A percentile compares a stretch with the other conserved stretches of the same genome.
phyloP scores from a whole-genome alignment of 2,888 invertebrate species.

The Tetragonula carbonaria region DNA sequence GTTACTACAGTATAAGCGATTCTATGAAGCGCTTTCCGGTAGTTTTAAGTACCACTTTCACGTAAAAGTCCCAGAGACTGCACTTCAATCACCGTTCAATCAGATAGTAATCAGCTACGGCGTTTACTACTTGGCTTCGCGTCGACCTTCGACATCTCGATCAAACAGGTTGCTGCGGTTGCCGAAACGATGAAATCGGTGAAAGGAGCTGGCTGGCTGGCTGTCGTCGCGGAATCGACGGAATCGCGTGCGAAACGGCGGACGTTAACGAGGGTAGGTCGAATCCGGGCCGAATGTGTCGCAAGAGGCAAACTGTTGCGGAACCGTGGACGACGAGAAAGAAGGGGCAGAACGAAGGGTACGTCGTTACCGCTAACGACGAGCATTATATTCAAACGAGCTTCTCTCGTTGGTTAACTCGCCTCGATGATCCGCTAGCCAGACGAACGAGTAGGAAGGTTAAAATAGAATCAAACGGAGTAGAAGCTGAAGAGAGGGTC shows the following conservation, averaged over 20 bases:
- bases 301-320: conserved; percentile 69
- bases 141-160: conserved; percentile 29
- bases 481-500: conserved; percentile 11
- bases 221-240: conserved; percentile 31
- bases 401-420: conserved; percentile 52
- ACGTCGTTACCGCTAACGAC: conserved; percentile 59
- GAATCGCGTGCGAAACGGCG: conserved; percentile 49
- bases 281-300: conserved; percentile 54
- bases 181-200: conserved; percentile 5
- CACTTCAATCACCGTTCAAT: neutral
- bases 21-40: no score
- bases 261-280: conserved; percentile 61
- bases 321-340: conserved; percentile 47
- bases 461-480: conserved; percentile 18
- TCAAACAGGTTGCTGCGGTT: conserved; percentile 25
- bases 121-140: neutral
- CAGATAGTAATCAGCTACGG: neutral
- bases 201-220: conserved; percentile 27
- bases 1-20: no score
- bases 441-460: neutral
- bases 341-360: conserved; percentile 42
- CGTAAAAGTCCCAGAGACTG: no score
- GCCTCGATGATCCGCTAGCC: conserved; percentile 42
- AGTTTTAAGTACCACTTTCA: no score
- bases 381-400: conserved; percentile 62